Evolutionary conservation across 2,113 vertebrate genomes (phyloP).

Genomic region (Jacana jacana): DNA sequence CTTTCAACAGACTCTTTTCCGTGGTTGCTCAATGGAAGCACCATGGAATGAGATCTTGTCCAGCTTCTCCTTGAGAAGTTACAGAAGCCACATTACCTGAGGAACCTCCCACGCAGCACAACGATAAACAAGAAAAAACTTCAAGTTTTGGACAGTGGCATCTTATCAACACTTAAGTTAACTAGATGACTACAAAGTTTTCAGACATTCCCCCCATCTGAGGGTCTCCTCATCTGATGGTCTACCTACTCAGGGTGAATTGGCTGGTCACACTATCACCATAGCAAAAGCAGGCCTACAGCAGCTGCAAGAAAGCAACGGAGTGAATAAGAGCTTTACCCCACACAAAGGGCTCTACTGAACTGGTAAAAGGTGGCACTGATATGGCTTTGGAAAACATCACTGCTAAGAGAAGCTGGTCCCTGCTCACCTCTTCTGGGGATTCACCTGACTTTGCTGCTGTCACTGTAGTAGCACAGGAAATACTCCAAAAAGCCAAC

Average conservation of each 20-base stretch:
- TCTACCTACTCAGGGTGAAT: not conserved
- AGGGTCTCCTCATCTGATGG: not conserved
- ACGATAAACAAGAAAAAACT: not conserved
- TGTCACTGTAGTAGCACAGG: not conserved
- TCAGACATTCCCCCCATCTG: not conserved
- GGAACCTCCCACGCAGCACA: not conserved
- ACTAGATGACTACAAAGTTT: not conserved
- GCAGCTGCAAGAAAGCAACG: not conserved
- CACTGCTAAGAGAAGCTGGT: not conserved
- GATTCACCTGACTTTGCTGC: not conserved
- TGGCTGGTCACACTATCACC: not conserved
- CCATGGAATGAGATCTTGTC: not conserved
- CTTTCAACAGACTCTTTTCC: not conserved
- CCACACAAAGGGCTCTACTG: not conserved
- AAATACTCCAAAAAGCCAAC: not conserved
- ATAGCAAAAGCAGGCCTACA: not conserved
- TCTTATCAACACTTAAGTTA: not conserved
- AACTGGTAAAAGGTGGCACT: not conserved
- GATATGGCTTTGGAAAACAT: not conserved
- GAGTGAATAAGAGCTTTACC: not conserved
- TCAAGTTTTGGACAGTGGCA: accelerated
- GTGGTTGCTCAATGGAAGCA: not conserved
- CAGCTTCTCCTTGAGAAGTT: not conserved
- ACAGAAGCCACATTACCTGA: not conserved
- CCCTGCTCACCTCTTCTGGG: not conserved